Evolutionary conservation across 2,113 vertebrate genomes (phyloP).

Genomic region (Conger conger): DNA sequence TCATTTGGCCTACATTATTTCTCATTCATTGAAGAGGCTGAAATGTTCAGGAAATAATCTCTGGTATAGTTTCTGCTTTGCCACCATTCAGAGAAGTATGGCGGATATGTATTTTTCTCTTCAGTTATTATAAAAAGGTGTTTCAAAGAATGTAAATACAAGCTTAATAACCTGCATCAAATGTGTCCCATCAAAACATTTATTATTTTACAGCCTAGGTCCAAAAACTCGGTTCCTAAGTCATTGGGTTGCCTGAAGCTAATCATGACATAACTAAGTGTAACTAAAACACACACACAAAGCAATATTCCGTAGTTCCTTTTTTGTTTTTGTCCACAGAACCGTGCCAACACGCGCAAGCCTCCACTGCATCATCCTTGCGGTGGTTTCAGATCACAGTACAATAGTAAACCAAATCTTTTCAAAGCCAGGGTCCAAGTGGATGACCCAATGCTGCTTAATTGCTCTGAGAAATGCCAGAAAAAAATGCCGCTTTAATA

Average conservation of each 20-base stretch:
- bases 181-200: background rate
- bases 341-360: background rate
- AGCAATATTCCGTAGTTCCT: background rate
- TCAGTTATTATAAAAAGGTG: background rate
- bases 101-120: no score
- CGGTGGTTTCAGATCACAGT: background rate
- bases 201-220: no score
- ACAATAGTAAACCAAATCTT: constrained; percentile 17
- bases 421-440: constrained; percentile 12
- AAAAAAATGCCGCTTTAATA: constrained; percentile 39
- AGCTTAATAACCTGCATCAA: no score
- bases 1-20: background rate
- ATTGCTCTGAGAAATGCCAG: constrained; percentile 30
- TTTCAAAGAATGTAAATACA: no score
- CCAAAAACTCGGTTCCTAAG: background rate
- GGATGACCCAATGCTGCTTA: constrained; percentile 25
- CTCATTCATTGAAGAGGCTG: background rate
- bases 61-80: background rate
- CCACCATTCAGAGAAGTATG: background rate
- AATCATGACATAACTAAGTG: no score
- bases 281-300: no score
- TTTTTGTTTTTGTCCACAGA: background rate
- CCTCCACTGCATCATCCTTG: background rate
- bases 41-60: background rate
- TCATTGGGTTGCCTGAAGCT: no score